Percentiles rank a stretch among this genome's conserved stretches.
phyloP scores from a whole-genome alignment of 2,888 invertebrate genomes.

The Drosophila mimetica region DNA sequence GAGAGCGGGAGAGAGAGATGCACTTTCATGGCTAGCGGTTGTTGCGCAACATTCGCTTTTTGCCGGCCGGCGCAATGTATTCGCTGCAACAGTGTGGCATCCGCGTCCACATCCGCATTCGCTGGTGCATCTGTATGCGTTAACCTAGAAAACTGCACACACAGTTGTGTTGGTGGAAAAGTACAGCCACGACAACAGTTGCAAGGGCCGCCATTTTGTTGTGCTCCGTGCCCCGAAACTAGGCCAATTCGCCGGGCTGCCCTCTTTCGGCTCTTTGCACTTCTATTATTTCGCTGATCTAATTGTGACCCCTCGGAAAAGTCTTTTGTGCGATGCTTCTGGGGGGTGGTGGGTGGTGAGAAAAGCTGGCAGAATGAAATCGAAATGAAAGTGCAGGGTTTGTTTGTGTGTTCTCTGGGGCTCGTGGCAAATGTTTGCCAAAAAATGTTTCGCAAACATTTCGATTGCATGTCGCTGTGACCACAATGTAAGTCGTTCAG shows the following conservation, averaged over 20 bases:
- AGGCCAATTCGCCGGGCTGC: constrained; percentile 62
- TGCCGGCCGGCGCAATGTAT: constrained; percentile 73
- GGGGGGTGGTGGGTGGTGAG: neutral
- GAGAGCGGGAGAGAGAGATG: constrained; percentile 49
- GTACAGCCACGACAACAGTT: constrained; percentile 78
- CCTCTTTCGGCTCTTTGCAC: constrained; percentile 19
- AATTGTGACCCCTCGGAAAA: constrained; percentile 54
- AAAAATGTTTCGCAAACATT: constrained; percentile 70
- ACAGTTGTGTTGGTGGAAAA: constrained; percentile 55
- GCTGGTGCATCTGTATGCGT: constrained; percentile 20
- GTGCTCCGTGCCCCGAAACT: constrained; percentile 67
- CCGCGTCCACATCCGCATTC: constrained; percentile 20
- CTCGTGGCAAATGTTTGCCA: constrained; percentile 69
- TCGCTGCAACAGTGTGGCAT: constrained; percentile 51
- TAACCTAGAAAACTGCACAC: constrained; percentile 72
- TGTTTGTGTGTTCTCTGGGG: constrained; percentile 52
- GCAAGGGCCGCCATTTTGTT: constrained; percentile 79
- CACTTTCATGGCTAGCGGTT: constrained; percentile 55
- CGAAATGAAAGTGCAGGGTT: constrained; percentile 53
- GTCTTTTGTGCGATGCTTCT: constrained; percentile 7
- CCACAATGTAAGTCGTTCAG: constrained; percentile 28
- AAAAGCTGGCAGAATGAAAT: constrained; percentile 60
- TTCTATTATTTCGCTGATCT: constrained; percentile 24
- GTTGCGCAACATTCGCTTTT: constrained; percentile 74
- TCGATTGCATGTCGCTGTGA: constrained; percentile 32